phyloP scores from a whole-genome alignment of 2,888 invertebrate genomes.

The Anticlea derivata region DNA sequence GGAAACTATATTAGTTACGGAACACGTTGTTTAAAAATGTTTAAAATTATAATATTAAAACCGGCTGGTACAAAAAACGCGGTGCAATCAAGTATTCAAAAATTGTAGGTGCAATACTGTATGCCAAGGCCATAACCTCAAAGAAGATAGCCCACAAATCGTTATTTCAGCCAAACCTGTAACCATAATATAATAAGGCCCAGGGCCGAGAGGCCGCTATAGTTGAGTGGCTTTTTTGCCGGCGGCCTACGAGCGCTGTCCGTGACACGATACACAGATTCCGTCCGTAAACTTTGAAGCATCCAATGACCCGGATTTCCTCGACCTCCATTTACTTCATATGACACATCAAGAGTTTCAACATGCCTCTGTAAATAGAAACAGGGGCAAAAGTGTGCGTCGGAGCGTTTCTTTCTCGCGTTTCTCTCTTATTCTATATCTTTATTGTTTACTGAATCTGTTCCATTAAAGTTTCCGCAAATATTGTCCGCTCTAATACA shows the following conservation, averaged over 20 bases:
- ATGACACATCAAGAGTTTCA: conserved; percentile 69
- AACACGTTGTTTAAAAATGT: too few species aligned
- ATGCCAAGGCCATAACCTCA: too few species aligned
- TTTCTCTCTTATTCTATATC: conserved; percentile 1
- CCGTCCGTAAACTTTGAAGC: conserved; percentile 61
- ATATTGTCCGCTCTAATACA: conserved; percentile 21
- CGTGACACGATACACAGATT: conserved; percentile 42
- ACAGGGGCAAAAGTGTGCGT: conserved; percentile 43
- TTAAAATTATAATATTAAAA: too few species aligned
- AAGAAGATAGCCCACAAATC: too few species aligned
- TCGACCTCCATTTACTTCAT: conserved; percentile 62
- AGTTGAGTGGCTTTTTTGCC: conserved; percentile 9
- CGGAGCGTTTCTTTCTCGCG: not conserved
- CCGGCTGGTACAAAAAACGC: too few species aligned
- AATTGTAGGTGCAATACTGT: too few species aligned
- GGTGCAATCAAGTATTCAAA: too few species aligned
- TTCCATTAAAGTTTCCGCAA: conserved; percentile 3
- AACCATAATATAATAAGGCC: not conserved
- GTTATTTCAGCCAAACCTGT: too few species aligned
- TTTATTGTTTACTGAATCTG: conserved; percentile 18
- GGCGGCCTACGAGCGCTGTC: conserved; percentile 35
- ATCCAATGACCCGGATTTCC: conserved; percentile 64
- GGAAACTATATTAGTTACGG: too few species aligned
- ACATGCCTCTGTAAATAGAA: conserved; percentile 68
- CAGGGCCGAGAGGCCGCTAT: not conserved